A percentile compares a stretch with the other conserved stretches of the same genome.
Evolutionary conservation across 2,113 vertebrate genomes (phyloP).

Genomic region (Chauna torquata): DNA sequence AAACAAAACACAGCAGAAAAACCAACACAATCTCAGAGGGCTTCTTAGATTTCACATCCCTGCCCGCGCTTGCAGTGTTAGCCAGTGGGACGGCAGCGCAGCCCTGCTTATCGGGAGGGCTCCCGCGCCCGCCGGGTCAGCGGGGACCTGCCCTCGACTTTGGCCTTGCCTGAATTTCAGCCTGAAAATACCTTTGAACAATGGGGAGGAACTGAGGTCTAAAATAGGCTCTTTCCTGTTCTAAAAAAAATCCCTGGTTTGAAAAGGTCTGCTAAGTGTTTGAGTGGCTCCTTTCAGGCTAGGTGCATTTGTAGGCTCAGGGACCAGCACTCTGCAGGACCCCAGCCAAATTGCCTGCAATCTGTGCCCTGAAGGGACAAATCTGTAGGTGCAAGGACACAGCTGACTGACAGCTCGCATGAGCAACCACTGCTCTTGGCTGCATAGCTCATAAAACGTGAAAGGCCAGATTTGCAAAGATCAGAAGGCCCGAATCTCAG

Average conservation of each 20-base stretch:
- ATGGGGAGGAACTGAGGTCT: constrained; percentile 14
- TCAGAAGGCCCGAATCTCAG: neutral
- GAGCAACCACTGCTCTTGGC: neutral
- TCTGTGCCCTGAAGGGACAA: neutral
- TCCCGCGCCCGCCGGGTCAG: neutral
- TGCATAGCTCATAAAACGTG: neutral
- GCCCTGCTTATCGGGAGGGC: neutral
- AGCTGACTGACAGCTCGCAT: neutral
- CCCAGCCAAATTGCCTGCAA: neutral
- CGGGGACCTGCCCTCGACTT: neutral
- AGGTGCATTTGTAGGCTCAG: neutral
- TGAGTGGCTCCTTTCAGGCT: neutral
- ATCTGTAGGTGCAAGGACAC: neutral
- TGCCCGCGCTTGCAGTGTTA: neutral
- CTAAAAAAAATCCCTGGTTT: neutral
- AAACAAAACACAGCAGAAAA: neutral
- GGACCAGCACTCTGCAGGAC: neutral
- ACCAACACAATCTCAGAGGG: neutral
- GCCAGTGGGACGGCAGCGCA: neutral
- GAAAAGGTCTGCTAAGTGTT: neutral
- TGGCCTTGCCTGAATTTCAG: neutral
- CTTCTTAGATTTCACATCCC: neutral
- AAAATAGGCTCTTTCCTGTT: constrained; percentile 20
- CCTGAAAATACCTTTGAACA: constrained; percentile 35
- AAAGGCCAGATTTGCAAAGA: neutral